These are phyloP conservation scores for Peromyscus maniculatus DNA, from an alignment of 2,113 vertebrate genomes.

Conservation along the genomic window DNA sequence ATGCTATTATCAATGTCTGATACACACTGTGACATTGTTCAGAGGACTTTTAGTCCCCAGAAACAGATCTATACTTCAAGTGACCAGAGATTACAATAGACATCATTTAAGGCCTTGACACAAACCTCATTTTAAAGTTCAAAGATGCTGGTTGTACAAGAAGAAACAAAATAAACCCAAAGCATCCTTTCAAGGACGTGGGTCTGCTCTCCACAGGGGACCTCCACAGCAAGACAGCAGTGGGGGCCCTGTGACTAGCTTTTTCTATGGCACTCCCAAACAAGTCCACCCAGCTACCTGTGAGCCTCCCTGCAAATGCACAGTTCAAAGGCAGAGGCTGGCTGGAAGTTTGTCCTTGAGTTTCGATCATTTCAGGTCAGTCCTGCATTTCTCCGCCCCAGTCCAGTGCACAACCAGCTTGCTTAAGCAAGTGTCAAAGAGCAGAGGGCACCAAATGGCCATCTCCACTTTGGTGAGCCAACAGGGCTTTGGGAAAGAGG, in stretches of 20 bases:
- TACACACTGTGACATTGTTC: neutral
- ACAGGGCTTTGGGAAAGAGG: neutral
- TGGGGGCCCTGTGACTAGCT: rapidly evolving
- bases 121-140: neutral
- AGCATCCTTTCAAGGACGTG: neutral
- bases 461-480: rapidly evolving
- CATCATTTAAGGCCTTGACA: neutral
- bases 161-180: neutral
- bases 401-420: too few relatives aligned
- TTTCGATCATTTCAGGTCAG: neutral
- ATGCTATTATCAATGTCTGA: constrained; percentile 47
- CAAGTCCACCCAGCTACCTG: neutral
- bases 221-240: neutral
- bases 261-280: neutral
- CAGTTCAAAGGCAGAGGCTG: neutral
- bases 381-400: neutral
- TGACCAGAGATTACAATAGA: constrained; percentile 40
- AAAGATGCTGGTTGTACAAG: neutral
- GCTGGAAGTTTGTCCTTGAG: neutral
- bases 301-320: neutral
- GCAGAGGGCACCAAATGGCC: rapidly evolving
- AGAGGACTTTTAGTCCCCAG: constrained; percentile 23
- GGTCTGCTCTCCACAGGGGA: neutral
- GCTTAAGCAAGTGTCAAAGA: neutral
- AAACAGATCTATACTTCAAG: constrained; percentile 61